These are phyloP conservation scores for Monopis laevigella DNA, from an alignment of 2,888 invertebrate genomes.

Conservation along the genomic window DNA sequence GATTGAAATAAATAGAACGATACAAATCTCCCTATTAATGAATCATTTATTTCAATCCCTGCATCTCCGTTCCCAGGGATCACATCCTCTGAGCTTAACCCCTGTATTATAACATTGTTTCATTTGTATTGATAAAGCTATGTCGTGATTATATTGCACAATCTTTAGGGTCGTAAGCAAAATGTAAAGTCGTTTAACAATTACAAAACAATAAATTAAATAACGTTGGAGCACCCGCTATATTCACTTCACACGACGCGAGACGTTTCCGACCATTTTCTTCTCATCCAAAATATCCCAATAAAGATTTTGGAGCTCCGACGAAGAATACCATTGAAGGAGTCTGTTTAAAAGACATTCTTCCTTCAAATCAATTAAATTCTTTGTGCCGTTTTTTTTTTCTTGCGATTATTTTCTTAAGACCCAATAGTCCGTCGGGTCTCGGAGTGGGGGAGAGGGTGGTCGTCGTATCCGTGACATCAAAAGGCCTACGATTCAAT, in stretches of 20 bases:
- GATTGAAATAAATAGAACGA: too few species aligned
- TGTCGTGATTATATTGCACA: too few species aligned
- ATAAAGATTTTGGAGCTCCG: background rate
- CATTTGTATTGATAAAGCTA: too few species aligned
- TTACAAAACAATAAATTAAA: too few species aligned
- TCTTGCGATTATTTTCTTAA: slow-evolving; percentile 43
- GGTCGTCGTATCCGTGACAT: slow-evolving; percentile 36
- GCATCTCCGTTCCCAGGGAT: too few species aligned
- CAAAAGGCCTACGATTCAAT: slow-evolving; percentile 38
- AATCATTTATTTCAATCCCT: too few species aligned
- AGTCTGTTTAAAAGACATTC: slow-evolving; percentile 31
- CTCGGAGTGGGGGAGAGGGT: slow-evolving; percentile 15
- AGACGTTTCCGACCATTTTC: background rate
- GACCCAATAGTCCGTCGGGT: slow-evolving; percentile 18
- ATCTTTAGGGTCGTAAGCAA: too few species aligned
- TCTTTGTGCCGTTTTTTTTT: slow-evolving; percentile 39
- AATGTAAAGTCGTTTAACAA: too few species aligned
- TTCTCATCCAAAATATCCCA: background rate
- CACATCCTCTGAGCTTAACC: too few species aligned
- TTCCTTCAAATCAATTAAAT: slow-evolving; percentile 52
- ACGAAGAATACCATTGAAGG: slow-evolving; percentile 11
- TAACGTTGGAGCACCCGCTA: too few species aligned
- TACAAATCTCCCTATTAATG: too few species aligned
- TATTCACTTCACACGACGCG: background rate
- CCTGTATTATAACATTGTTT: too few species aligned